Evolutionary conservation across 2,113 vertebrate genomes (phyloP).

Genomic region (Dolichallabes microphthalmus): DNA sequence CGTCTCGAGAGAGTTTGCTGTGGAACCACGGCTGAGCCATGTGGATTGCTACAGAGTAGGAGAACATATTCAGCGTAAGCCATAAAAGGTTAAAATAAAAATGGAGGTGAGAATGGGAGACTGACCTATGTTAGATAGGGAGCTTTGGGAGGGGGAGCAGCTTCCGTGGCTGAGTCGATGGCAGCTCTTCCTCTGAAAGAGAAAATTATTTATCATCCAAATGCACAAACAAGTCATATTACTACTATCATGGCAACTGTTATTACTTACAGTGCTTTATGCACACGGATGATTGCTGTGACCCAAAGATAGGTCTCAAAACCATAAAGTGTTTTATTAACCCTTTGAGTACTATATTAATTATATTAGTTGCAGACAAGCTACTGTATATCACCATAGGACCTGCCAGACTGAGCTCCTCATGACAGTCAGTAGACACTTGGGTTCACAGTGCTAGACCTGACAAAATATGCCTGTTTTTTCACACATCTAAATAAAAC

Average conservation of each 20-base stretch:
- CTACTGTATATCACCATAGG: background rate
- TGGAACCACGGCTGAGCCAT: slow-evolving; percentile 94
- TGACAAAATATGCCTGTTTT: slow-evolving; percentile 5
- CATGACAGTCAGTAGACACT: background rate
- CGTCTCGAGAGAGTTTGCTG: slow-evolving; percentile 90
- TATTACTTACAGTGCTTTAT: background rate
- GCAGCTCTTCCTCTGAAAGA: slow-evolving; percentile 86
- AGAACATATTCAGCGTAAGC: slow-evolving; percentile 2
- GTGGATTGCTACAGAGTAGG: slow-evolving; percentile 78
- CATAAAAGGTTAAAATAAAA: slow-evolving; percentile 21
- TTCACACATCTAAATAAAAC: slow-evolving; percentile 6
- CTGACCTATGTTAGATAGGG: slow-evolving; percentile 80
- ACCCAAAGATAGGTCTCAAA: background rate
- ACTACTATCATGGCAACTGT: background rate
- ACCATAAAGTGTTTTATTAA: background rate
- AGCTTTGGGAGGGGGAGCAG: slow-evolving; percentile 78
- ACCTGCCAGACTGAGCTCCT: background rate
- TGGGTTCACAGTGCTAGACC: background rate
- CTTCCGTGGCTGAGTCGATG: slow-evolving; percentile 88
- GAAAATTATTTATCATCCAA: slow-evolving; percentile 17
- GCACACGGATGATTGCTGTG: background rate
- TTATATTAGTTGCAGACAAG: background rate
- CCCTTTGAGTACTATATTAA: background rate
- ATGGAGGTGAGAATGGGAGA: background rate
- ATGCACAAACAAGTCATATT: background rate